Conservation (phyloP, 1,140 invertebrate genomes). For the Philaenus spumarius region DNA sequence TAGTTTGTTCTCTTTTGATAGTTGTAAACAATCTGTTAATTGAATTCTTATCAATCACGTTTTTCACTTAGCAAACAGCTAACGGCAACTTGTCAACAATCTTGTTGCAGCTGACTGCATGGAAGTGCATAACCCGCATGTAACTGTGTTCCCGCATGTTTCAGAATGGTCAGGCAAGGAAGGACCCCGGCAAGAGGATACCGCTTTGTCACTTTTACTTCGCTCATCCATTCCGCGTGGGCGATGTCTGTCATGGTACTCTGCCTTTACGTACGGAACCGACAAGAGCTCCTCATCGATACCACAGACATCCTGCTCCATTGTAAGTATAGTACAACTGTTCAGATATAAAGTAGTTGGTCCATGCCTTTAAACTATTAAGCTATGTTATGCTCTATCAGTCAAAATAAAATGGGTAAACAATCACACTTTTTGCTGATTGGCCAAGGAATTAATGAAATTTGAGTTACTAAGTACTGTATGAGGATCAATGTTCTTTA, state of each 20-base stretch:
- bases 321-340: slow-evolving; percentile 11
- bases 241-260: slow-evolving; percentile 16
- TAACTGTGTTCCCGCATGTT: neutral
- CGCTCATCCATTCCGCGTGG: slow-evolving; percentile 12
- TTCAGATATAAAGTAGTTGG: too few relatives aligned
- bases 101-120: too few relatives aligned
- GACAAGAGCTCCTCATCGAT: neutral
- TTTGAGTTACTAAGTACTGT: too few relatives aligned
- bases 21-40: too few relatives aligned
- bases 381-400: neutral
- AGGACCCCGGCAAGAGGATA: neutral
- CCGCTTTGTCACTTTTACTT: slow-evolving; percentile 18
- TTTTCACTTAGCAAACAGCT: too few relatives aligned
- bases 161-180: neutral
- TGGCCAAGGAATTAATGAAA: too few relatives aligned
- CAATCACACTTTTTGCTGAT: neutral
- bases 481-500: too few relatives aligned
- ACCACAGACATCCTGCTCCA: neutral
- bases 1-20: too few relatives aligned
- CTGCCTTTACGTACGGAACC: neutral
- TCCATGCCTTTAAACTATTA: too few relatives aligned
- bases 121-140: too few relatives aligned
- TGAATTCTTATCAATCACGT: too few relatives aligned
- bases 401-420: neutral
- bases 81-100: too few relatives aligned